Base-by-base conservation (phyloP, 2,113 vertebrate genomes). In the Stegostoma tigrinum region DNA sequence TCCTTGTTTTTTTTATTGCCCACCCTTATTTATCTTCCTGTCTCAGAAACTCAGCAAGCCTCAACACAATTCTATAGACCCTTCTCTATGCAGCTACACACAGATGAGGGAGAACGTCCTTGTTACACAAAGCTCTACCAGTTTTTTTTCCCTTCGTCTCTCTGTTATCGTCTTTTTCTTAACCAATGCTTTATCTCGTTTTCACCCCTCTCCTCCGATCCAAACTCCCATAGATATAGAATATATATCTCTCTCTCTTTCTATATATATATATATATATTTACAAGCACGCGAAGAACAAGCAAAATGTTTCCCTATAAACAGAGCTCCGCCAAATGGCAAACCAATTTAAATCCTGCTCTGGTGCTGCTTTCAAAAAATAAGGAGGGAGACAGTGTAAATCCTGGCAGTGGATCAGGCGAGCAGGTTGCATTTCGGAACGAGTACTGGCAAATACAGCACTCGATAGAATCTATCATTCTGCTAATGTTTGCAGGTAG, bases 311-410 rank as follows among this genome's bases (percentile, higher is more conserved):
- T 72, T 70, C 42, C 94, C 34, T 95, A 30, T 68, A 72, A 95
- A 72, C 94, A 67, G 91, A 94, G 91, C 91, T 94, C n/a, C 64
- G 91, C 67, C 42, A 75, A 93, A 95, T 70, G 61, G 19, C 66
- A 67, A 94, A 24, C 91, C 91, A 38, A 42, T 94, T 67, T 38
- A 70, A 95, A 70, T 45, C 67, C 45, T 70, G 94, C 94, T 72
- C 66, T 52, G 89, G n/a, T 93, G 89, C n/a, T 66, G 94, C 67
- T 48, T 75, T 95, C 93, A 95, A 95, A 52, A 52, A 95, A 72
- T 5, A 61, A 61, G 55, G 45, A 45, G 66, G 93, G 64, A 27
- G 23, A 42, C 6, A 5, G 42, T 52, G 2, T 21, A 95, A 95
- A 95, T 24, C 94, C 94, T 48, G 94, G 94, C 94, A 70, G 67